Percentiles rank a stretch among this genome's conserved stretches.
Conservation (phyloP, 2,888 invertebrate genomes). For the Clivina fossor region DNA sequence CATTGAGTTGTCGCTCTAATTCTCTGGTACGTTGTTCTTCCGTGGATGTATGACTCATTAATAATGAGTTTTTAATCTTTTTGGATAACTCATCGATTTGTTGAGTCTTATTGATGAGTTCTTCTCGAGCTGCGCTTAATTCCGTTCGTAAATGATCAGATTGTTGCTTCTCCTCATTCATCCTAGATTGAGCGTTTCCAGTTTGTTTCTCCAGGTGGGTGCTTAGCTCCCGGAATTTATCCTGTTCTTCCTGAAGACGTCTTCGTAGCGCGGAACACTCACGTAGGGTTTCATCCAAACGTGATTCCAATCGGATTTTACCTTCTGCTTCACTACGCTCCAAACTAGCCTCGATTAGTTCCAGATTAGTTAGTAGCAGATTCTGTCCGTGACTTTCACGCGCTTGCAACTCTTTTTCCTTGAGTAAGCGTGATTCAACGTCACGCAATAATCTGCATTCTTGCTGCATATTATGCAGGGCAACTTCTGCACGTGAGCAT, state of each 20-base stretch:
- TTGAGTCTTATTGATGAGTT: conserved; percentile 62
- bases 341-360: conserved; percentile 84
- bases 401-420: conserved; percentile 78
- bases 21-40: conserved; percentile 68
- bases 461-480: conserved; percentile 68
- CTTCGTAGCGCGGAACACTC: conserved; percentile 78
- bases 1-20: conserved; percentile 66
- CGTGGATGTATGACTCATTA: conserved; percentile 56
- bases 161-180: conserved; percentile 71
- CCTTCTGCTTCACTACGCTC: conserved; percentile 84
- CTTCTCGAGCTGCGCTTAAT: conserved; percentile 61
- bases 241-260: conserved; percentile 80
- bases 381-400: conserved; percentile 80
- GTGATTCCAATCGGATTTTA: conserved; percentile 71
- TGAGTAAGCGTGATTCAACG: conserved; percentile 72
- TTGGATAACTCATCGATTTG: conserved; percentile 70
- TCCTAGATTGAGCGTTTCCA: conserved; percentile 65
- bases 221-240: conserved; percentile 72
- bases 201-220: conserved; percentile 71
- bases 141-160: conserved; percentile 65
- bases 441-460: conserved; percentile 79
- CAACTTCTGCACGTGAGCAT: conserved; percentile 73
- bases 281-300: conserved; percentile 74
- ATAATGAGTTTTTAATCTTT: conserved; percentile 62
- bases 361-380: conserved; percentile 79